phyloP scores from a whole-genome alignment of 2,113 vertebrate genomes.

The Spea multiplicata region DNA sequence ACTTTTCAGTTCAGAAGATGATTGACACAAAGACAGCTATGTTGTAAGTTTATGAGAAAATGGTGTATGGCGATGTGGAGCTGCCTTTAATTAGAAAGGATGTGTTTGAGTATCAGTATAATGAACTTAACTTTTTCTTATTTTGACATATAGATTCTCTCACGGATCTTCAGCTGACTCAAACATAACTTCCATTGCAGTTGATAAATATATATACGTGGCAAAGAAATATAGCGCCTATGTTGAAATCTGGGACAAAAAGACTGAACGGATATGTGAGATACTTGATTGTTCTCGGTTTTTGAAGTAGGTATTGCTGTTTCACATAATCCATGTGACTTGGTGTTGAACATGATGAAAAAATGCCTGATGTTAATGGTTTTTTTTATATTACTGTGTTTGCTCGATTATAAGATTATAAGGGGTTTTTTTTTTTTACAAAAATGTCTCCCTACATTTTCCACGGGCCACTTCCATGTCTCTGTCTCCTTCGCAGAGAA shows the following conservation, averaged over 20 bases:
- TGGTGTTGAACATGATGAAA: no score
- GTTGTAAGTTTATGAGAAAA: slow-evolving; percentile 68
- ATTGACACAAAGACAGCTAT: slow-evolving; percentile 80
- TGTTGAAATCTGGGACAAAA: slow-evolving; percentile 93
- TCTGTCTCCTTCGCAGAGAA: no score
- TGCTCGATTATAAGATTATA: no score
- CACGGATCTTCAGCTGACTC: slow-evolving; percentile 69
- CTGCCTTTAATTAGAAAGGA: neutral
- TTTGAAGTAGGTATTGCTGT: slow-evolving; percentile 70
- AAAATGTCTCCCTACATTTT: no score
- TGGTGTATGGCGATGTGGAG: neutral
- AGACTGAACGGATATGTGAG: slow-evolving; percentile 79
- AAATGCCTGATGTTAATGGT: no score
- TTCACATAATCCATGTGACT: neutral
- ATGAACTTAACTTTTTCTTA: no score
- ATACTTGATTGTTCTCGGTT: slow-evolving; percentile 83
- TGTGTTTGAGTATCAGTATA: no score
- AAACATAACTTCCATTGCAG: slow-evolving; percentile 81
- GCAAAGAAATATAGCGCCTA: slow-evolving; percentile 82
- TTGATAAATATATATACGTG: slow-evolving; percentile 84
- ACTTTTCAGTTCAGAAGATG: slow-evolving; percentile 77
- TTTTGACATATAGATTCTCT: slow-evolving; percentile 65
- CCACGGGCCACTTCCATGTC: no score
- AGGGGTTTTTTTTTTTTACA: no score
- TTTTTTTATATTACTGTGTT: no score